Conservation (phyloP, 2,113 vertebrate genomes). For the Elephantulus edwardii region DNA sequence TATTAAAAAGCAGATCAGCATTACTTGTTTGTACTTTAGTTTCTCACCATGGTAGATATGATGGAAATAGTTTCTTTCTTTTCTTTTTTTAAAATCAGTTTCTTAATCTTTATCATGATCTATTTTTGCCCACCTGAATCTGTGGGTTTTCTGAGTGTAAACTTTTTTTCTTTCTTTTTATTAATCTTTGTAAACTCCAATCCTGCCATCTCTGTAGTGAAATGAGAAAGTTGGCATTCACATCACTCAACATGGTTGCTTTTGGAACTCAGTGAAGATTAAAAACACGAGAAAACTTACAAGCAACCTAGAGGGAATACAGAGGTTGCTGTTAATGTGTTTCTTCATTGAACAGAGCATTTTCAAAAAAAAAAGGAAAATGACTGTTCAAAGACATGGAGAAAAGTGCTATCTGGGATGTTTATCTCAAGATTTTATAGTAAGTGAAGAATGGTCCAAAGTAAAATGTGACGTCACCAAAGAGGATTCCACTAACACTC, state of each 20-base stretch:
- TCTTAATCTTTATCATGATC: conserved; percentile 78
- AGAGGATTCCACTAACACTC: conserved; percentile 10
- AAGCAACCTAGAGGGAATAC: conserved; percentile 78
- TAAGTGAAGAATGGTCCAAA: conserved; percentile 58
- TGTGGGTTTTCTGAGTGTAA: conserved; percentile 74
- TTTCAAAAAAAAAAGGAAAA: conserved; percentile 80
- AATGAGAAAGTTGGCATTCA: conserved; percentile 78
- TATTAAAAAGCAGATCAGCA: conserved; percentile 72
- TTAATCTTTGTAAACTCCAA: conserved; percentile 79
- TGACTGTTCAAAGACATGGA: conserved; percentile 75
- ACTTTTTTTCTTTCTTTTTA: conserved; percentile 75
- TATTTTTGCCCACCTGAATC: conserved; percentile 64
- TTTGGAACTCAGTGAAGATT: conserved; percentile 79
- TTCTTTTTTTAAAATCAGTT: conserved; percentile 66
- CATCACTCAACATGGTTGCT: conserved; percentile 75
- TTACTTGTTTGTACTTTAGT: conserved; percentile 54
- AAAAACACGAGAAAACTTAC: conserved; percentile 81
- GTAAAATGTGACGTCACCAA: conserved; percentile 19
- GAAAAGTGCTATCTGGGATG: conserved; percentile 59
- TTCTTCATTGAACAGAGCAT: conserved; percentile 77
- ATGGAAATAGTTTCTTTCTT: conserved; percentile 77
- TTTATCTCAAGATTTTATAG: conserved; percentile 41
- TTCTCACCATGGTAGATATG: conserved; percentile 72
- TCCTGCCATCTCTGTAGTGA: conserved; percentile 72
- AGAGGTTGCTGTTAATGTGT: conserved; percentile 80